Percentiles rank a stretch among this genome's conserved stretches.
Evolutionary conservation across 2,113 vertebrate genomes (phyloP).

Genomic region (Oreochromis aureus): DNA sequence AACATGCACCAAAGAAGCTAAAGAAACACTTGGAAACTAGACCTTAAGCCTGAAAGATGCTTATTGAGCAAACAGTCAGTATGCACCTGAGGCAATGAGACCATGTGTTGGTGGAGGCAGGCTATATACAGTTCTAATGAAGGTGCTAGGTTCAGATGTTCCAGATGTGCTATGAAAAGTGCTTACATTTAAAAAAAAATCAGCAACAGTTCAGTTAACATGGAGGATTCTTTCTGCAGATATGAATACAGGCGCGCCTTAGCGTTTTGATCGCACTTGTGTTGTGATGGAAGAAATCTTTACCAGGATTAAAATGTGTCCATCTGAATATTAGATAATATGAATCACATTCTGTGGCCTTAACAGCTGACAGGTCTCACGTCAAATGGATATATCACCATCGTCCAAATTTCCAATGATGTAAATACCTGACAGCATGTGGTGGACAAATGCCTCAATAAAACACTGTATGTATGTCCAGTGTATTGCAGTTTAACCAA

Average conservation of each 20-base stretch:
- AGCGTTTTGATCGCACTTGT: too few relatives aligned
- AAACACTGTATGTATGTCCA: background rate
- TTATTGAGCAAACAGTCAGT: background rate
- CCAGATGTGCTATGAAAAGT: background rate
- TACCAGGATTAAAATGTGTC: too few relatives aligned
- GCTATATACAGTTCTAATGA: background rate
- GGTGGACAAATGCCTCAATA: fast-evolving
- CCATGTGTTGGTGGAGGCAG: background rate
- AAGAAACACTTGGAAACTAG: fast-evolving
- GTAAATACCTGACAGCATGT: background rate
- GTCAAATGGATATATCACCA: background rate
- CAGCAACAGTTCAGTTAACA: too few relatives aligned
- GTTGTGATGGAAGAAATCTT: too few relatives aligned
- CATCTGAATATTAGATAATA: background rate
- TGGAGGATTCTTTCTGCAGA: too few relatives aligned
- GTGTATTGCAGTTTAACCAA: background rate
- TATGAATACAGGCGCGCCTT: too few relatives aligned
- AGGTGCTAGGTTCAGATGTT: background rate
- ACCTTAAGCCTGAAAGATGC: background rate
- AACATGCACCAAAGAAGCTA: background rate
- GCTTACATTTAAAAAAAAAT: too few relatives aligned
- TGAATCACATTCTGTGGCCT: background rate
- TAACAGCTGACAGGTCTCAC: background rate
- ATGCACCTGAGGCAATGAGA: background rate
- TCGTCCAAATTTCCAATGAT: background rate